Evolutionary conservation across 1,140 invertebrate genomes (phyloP).

Genomic region (Saxidomus purpurata): DNA sequence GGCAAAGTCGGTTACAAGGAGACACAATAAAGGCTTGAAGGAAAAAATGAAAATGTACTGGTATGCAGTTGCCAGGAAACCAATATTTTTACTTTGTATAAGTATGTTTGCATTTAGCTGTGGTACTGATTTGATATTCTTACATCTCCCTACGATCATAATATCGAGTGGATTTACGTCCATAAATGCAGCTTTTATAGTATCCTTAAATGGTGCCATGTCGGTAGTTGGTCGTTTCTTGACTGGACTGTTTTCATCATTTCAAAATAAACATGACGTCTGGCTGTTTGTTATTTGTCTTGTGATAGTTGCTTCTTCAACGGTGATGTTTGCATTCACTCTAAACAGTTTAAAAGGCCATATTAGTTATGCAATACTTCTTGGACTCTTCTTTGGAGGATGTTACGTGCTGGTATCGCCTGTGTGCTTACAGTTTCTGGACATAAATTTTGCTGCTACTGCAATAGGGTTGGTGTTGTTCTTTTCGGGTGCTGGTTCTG

Average conservation of each 20-base stretch:
- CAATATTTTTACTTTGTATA: slow-evolving; percentile 27
- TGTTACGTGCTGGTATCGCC: slow-evolving; percentile 33
- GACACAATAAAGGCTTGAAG: not conserved
- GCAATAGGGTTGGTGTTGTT: slow-evolving; percentile 35
- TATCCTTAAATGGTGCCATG: not conserved
- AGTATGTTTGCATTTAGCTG: slow-evolving; percentile 6
- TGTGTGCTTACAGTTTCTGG: slow-evolving; percentile 14
- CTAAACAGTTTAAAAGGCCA: not conserved
- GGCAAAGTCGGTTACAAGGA: not conserved
- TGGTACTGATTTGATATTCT: slow-evolving; percentile 1
- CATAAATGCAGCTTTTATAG: not conserved
- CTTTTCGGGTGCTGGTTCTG: slow-evolving; percentile 34
- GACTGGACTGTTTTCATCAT: not conserved
- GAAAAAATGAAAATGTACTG: not conserved
- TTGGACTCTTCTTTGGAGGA: slow-evolving; percentile 21
- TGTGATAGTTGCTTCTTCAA: not conserved
- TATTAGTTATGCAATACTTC: not conserved
- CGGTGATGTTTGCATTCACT: not conserved
- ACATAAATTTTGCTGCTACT: not conserved
- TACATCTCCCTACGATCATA: slow-evolving; percentile 13
- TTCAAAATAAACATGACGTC: not conserved
- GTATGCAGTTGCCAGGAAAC: slow-evolving; percentile 21
- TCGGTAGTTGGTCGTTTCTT: slow-evolving; percentile 17
- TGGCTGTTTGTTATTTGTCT: not conserved
- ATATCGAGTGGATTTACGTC: not conserved